A percentile compares a stretch with the other conserved stretches of the same genome.
Conservation (phyloP, 2,113 vertebrate genomes). For the Amphilophus citrinellus region DNA sequence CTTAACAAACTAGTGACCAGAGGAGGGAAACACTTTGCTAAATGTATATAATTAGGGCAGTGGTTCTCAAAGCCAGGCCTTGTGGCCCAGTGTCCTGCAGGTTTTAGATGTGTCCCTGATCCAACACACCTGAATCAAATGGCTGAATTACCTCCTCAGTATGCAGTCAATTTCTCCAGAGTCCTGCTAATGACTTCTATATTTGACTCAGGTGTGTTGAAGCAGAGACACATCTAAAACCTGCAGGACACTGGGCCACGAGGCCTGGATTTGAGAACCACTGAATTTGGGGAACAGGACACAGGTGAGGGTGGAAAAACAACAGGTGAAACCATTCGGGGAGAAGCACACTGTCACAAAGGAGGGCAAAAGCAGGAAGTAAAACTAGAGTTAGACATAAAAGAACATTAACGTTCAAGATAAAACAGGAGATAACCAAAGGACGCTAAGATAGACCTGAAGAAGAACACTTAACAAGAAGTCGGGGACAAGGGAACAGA, state of each 20-base stretch:
- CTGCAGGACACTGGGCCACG: too few species aligned
- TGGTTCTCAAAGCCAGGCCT: too few species aligned
- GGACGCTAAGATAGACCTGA: background rate
- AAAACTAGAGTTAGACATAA: background rate
- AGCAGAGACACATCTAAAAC: too few species aligned
- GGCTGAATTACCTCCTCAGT: too few species aligned
- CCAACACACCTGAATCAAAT: too few species aligned
- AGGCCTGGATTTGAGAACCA: too few species aligned
- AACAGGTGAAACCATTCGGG: background rate
- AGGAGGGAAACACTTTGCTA: background rate
- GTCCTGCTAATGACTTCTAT: too few species aligned
- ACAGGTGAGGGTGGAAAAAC: background rate
- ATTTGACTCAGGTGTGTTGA: too few species aligned
- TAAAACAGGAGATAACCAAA: background rate
- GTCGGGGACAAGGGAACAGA: background rate
- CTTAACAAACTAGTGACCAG: background rate
- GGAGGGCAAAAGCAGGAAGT: background rate
- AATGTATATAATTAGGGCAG: background rate
- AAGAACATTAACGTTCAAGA: background rate
- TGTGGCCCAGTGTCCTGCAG: too few species aligned
- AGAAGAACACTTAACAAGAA: background rate
- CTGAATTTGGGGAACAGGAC: background rate
- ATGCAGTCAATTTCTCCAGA: too few species aligned
- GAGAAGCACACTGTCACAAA: background rate
- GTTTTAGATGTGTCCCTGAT: too few species aligned